Conservation (phyloP, 2,113 vertebrate species). For the Cyphomyrus discorhynchus region DNA sequence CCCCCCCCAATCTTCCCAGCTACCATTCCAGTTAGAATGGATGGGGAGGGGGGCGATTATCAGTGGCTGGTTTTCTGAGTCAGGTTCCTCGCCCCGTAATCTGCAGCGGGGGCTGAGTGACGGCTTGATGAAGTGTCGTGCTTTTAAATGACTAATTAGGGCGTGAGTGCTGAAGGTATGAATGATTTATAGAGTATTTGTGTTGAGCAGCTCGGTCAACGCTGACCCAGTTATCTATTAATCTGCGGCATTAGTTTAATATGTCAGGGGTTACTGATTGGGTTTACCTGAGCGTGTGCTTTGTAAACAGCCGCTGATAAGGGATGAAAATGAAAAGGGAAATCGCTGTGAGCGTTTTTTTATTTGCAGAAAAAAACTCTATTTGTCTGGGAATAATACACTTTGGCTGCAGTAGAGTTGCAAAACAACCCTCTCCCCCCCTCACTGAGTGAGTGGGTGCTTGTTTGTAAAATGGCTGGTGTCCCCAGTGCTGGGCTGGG, state of each 20-base stretch:
- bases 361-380: background rate
- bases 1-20: background rate
- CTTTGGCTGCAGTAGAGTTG: background rate
- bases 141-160: conserved; percentile 40
- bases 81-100: background rate
- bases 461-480: background rate
- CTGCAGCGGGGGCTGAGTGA: background rate
- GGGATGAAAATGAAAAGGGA: conserved; percentile 36
- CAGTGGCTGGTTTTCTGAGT: background rate
- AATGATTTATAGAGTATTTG: conserved; percentile 49
- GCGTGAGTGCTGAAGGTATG: conserved; percentile 32
- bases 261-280: conserved; percentile 51
- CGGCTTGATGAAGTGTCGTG: conserved; percentile 15
- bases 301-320: conserved; percentile 45
- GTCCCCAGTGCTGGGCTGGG: no score
- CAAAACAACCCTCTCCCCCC: background rate
- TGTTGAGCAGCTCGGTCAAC: conserved; percentile 44
- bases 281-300: conserved; percentile 35
- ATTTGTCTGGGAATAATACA: background rate
- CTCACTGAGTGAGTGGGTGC: background rate
- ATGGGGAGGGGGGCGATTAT: background rate
- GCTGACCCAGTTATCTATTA: conserved; percentile 47
- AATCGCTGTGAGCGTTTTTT: conserved; percentile 25
- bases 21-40: background rate
- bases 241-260: conserved; percentile 48